phyloP scores from a whole-genome alignment of 30 jellyfish, hydroid and myxozoan species.

The Pseudorhiza aurosa region DNA sequence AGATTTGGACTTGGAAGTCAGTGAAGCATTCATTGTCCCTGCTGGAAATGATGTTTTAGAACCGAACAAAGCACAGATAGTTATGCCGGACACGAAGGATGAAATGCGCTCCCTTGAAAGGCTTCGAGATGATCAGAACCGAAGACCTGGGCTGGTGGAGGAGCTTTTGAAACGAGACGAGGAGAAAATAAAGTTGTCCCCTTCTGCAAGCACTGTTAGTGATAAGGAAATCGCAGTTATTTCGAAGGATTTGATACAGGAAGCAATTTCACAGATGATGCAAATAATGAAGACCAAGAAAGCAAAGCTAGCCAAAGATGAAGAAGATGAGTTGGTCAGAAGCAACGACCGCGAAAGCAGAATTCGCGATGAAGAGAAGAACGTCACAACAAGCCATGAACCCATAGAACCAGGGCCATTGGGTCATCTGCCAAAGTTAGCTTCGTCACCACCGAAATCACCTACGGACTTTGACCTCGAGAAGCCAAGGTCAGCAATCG shows the following conservation, averaged over 20 bases:
- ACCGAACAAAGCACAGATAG: not conserved
- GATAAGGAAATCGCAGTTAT: slow-evolving; percentile 23
- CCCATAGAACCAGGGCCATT: not conserved
- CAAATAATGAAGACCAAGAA: slow-evolving; percentile 21
- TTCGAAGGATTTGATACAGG: slow-evolving; percentile 23
- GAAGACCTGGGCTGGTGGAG: slow-evolving; percentile 3
- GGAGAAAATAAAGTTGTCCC: not conserved
- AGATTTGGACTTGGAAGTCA: slow-evolving; percentile 32
- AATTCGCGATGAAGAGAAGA: no score
- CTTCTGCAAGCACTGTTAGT: not conserved
- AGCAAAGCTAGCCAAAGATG: not conserved
- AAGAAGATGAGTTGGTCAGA: not conserved
- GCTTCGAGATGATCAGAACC: not conserved
- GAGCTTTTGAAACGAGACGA: slow-evolving; percentile 26
- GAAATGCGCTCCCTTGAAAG: slow-evolving; percentile 22
- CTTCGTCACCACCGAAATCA: slow-evolving; percentile 46
- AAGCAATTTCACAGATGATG: slow-evolving; percentile 67
- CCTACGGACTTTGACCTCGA: slow-evolving; percentile 25
- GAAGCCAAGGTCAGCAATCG: slow-evolving; percentile 38
- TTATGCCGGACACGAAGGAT: not conserved
- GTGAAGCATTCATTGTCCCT: slow-evolving; percentile 75
- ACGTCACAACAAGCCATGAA: not conserved
- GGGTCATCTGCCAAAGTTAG: slow-evolving; percentile 18
- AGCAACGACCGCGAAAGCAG: not conserved
- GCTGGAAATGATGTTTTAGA: not conserved